These are phyloP conservation scores for Drosophila grimshawi DNA, from an alignment of 1,140 invertebrate genomes.

Conservation along the genomic window DNA sequence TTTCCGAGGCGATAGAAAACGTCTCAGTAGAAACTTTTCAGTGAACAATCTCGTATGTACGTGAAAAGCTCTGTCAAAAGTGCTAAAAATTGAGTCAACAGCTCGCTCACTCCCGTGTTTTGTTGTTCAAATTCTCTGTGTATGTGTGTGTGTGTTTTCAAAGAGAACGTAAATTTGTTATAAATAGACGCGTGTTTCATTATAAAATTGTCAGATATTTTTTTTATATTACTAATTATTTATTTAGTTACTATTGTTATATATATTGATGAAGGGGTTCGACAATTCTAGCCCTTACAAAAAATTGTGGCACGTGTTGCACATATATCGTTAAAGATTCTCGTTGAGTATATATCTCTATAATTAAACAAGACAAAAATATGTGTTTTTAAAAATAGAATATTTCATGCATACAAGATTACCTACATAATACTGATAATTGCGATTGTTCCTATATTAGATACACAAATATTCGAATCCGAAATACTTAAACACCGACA, in stretches of 20 bases:
- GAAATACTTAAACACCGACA: background rate
- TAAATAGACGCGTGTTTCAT: slow-evolving; percentile 25
- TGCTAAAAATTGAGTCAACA: slow-evolving; percentile 26
- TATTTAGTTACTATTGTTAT: background rate
- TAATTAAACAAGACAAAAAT: slow-evolving; percentile 44
- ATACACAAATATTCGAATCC: slow-evolving; percentile 15
- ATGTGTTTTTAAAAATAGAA: slow-evolving; percentile 52
- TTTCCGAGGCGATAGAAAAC: slow-evolving; percentile 25
- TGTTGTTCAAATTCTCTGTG: slow-evolving; percentile 26
- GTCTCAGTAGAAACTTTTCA: slow-evolving; percentile 44
- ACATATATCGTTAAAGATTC: slow-evolving; percentile 22
- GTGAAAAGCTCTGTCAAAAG: slow-evolving; percentile 41
- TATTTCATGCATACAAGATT: slow-evolving; percentile 17
- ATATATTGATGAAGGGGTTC: background rate
- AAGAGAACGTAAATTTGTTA: slow-evolving; percentile 16
- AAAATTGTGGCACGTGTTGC: slow-evolving; percentile 41
- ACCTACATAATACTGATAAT: slow-evolving; percentile 39
- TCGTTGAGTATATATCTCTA: slow-evolving; percentile 25
- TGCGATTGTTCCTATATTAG: slow-evolving; percentile 33
- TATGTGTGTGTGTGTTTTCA: slow-evolving; percentile 12
- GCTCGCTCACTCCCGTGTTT: slow-evolving; percentile 17
- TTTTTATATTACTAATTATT: background rate
- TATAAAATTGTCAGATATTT: slow-evolving; percentile 8
- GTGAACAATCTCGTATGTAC: slow-evolving; percentile 42
- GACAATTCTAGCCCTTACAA: background rate